Conservation (phyloP, 1,140 invertebrate species). For the Formica exsecta region DNA sequence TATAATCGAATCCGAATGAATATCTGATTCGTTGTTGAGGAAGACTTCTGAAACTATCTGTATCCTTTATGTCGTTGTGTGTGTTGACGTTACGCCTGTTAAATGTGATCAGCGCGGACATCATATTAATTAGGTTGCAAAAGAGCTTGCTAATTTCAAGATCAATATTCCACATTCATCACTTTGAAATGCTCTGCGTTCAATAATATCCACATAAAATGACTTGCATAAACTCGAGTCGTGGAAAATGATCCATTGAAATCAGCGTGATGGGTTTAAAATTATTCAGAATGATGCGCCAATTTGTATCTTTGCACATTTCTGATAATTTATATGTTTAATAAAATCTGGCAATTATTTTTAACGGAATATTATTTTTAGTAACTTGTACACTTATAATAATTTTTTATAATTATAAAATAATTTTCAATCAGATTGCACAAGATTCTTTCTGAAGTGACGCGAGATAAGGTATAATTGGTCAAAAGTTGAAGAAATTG, state of each 20-base stretch:
- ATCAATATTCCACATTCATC: conserved; percentile 50
- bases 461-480: neutral
- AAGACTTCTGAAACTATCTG: neutral
- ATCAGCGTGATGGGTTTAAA: neutral
- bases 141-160: conserved; percentile 39
- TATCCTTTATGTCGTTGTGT: neutral
- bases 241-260: neutral
- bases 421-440: neutral
- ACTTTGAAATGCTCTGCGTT: conserved; percentile 8
- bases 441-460: neutral
- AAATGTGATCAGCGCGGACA: conserved; percentile 6
- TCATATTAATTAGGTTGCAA: conserved; percentile 45
- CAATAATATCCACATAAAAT: conserved; percentile 27
- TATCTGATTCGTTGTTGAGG: neutral
- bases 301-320: neutral
- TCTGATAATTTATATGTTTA: neutral
- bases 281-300: conserved; percentile 7
- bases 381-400: neutral
- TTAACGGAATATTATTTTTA: neutral
- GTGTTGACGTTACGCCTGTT: conserved; percentile 15
- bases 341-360: neutral
- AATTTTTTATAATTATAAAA: neutral
- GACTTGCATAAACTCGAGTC: conserved; percentile 21
- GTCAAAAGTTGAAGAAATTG: neutral
- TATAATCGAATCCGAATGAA: neutral